Base-by-base conservation (phyloP, 2,113 vertebrate species). In the Equus quagga region DNA sequence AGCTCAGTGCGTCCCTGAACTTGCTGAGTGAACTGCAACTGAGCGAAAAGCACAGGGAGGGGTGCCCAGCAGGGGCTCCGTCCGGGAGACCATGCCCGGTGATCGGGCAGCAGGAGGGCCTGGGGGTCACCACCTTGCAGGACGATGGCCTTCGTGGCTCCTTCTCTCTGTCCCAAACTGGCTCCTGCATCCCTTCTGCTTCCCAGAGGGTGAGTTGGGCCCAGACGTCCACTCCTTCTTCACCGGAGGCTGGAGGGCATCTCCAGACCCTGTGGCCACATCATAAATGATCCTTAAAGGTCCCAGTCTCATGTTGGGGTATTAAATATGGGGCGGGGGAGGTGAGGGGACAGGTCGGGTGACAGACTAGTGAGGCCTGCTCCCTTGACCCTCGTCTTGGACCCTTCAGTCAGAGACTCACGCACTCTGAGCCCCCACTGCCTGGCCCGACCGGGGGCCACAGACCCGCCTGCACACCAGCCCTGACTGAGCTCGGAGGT, bases 231-330 rank as follows among this genome's bases (percentile, higher is more conserved):
- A 10, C 60, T 46, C 26, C 65, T 14, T 36, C 56, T 26, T 56
- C 13, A 46, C 36, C 12, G 0, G 6, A 51, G 56, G 60, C 75
- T 0, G 0, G 64, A 49, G 67, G 56, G 36, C 83, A 28, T 26
- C 36, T n/a, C 9, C 21, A 11, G 0, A 21, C 65, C 54, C 72
- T 0, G 2, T 36, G 44, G 46, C 33, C 46, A 21, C 6, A 33
- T 13, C 44, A n/a, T 24, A 10, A 18, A 78, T 28, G 69, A 23
- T 5, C 26, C 56, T 62, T 14, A 21, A 56, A 51, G 14, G 60
- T 23, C 78, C 56, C 7, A 3, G 65, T 49, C 19, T 14, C 17
- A 0, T 0, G 21, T 58, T n/a, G 0, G 60, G 67, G 31, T 31
- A 54, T 51, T 56, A 13, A 56, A 19, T 67, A 5, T 2, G 33